A percentile compares a stretch with the other conserved stretches of the same genome.
These are phyloP conservation scores for Subacronicta megacephala DNA, from an alignment of 2,888 invertebrate species.

Conservation along the genomic window DNA sequence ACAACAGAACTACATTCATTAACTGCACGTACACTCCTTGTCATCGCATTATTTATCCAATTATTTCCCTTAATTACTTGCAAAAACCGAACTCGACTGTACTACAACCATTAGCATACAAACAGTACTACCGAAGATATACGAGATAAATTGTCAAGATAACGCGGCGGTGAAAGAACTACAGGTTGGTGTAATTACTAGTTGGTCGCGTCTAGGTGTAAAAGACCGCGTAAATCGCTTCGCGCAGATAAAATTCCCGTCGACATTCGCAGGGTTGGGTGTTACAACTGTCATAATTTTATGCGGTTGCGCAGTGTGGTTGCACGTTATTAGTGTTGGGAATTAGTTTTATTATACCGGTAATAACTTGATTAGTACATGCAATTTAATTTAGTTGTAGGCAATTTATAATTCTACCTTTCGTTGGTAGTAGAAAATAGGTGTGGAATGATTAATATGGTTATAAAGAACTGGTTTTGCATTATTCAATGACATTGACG, in stretches of 20 bases:
- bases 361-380: conserved; percentile 41
- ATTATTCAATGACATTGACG: no score
- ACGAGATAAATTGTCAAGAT: conserved; percentile 84
- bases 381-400: conserved; percentile 29
- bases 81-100: conserved; percentile 57
- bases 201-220: conserved; percentile 64
- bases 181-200: conserved; percentile 75
- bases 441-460: neutral
- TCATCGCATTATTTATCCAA: conserved; percentile 45
- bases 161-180: conserved; percentile 79
- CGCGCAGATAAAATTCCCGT: conserved; percentile 46
- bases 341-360: conserved; percentile 53
- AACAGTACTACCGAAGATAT: conserved; percentile 79
- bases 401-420: conserved; percentile 34
- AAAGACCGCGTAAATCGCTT: conserved; percentile 59
- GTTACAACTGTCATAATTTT: conserved; percentile 56
- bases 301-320: conserved; percentile 49
- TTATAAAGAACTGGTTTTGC: no score
- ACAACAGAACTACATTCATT: conserved; percentile 15
- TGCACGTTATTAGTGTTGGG: conserved; percentile 43
- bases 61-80: conserved; percentile 52
- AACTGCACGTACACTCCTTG: conserved; percentile 24
- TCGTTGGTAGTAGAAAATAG: neutral
- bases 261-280: conserved; percentile 47
- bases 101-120: conserved; percentile 80